phyloP scores from a whole-genome alignment of 2,113 vertebrate genomes.

The Rynchops niger region DNA sequence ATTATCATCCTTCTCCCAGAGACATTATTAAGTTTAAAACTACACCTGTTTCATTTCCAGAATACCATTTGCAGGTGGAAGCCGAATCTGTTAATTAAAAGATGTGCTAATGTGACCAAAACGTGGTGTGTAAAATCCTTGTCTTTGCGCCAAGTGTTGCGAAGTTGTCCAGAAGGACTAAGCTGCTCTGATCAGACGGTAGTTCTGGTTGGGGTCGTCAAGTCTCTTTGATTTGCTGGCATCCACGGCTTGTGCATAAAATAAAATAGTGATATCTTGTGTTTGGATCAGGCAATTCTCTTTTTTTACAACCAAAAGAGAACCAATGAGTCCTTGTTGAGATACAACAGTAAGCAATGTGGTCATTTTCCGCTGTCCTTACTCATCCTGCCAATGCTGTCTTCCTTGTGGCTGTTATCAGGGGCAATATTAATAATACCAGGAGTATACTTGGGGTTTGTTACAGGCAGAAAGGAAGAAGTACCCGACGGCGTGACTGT shows the following conservation, averaged over 20 bases:
- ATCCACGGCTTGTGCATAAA: not conserved
- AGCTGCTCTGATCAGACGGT: not conserved
- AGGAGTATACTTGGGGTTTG: not conserved
- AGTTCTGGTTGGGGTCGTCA: not conserved
- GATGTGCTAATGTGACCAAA: not conserved
- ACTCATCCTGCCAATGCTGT: not conserved
- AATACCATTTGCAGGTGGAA: not conserved
- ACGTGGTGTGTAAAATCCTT: not conserved
- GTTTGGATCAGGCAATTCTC: not conserved
- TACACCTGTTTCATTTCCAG: not conserved
- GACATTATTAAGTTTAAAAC: not conserved
- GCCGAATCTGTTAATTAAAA: not conserved
- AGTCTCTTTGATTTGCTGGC: not conserved
- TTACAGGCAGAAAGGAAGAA: not conserved
- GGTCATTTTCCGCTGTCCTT: not conserved
- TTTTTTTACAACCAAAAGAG: not conserved
- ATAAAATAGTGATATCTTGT: not conserved
- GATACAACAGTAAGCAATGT: not conserved
- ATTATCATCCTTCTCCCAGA: not conserved
- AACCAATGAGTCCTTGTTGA: not conserved
- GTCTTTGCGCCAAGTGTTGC: rapidly evolving
- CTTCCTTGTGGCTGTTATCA: not conserved
- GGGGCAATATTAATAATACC: not conserved
- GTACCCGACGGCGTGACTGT: rapidly evolving
- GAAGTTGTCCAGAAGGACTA: not conserved